Evolutionary conservation across 2,888 invertebrate genomes (phyloP), one percentile per base, ranked within the genome.

Genomic region (Andrena hattorfiana): DNA sequence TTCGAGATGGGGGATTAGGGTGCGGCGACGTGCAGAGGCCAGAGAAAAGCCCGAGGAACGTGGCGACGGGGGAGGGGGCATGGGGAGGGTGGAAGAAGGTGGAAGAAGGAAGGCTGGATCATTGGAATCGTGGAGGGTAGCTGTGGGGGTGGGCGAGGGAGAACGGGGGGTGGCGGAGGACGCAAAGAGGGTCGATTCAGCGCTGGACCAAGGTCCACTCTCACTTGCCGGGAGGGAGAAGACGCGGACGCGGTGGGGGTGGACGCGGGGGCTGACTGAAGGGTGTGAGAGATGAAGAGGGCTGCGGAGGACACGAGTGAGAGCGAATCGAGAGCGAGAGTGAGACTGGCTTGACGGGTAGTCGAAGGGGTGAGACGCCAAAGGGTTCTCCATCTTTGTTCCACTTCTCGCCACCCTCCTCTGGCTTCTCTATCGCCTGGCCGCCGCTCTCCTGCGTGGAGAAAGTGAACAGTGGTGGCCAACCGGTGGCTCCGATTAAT

Each of bases 121-220:
- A 84, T 78, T 85, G 85, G 87, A 87, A 80, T 85, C 79, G 85
- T 32, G 64, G 72, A 66, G 82, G 83, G 86, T 84, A 84, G 84
- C 74, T 75, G 78, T 70, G 88, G n/a, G 62, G 87, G 87, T 70
- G 82, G 83, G 84, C 84, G 85, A 76, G 72, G 74, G 75, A 4
- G 42, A 0, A n/a, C 10, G 54, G 51, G 20, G 35, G 20, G 81
- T 70, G 78, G 79, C 79, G 86, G 89, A 90, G 92, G 92, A 77
- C 72, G 88, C 87, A 90, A 89, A 92, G 91, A 92, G 91, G 93
- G 93, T 93, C 93, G 93, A 93, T 93, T 93, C 92, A 92, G 90
- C 88, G 92, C 93, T 92, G 92, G 93, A 93, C 93, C 93, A 92
- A 93, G 93, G 93, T 93, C 93, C 93, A 92, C 93, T 93, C 93